Base-by-base conservation (phyloP, 2,888 invertebrate species). In the Cremastinae sp. region DNA sequence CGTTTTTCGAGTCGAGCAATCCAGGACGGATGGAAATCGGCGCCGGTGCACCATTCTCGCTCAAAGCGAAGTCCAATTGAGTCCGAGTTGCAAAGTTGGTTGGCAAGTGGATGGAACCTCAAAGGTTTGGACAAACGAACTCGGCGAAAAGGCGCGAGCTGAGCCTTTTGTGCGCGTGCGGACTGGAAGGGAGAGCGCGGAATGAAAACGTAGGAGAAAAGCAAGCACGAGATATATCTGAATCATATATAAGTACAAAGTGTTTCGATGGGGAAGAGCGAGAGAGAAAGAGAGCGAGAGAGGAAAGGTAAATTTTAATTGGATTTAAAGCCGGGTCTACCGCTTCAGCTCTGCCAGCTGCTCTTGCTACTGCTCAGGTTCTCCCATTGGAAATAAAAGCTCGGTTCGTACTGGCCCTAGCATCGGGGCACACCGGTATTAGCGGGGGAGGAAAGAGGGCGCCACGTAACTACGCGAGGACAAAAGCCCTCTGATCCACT, bases 261-360 rank as follows among this genome's bases (percentile, higher is more conserved):
- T 0, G 12, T n/a, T 39, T 8, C 16, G 1, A 12, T 9, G 9
- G 9, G 9, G 0, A 18, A 20, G 49, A 49, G 49, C 4, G 39
- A n/a, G 9, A 55, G 39, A 59, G 69, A 47, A 39, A 22, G 35
- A 16, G 51, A 59, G 58, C 59, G 39, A 22, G 47, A 47, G 35
- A 73, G 66, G 53, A 70, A 74, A 74, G 74, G 74, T 45, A 71
- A 66, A 76, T 76, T 76, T 76, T 76, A 76, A 76, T 76, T 76
- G 76, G 76, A 76, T 76, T 76, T 76, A 76, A 76, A 76, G 76
- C 76, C 76, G 73, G 76, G 68, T 76, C 59, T 72, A 58, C 68
- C 58, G 58, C 59, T 47, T 61, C 28, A 22, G 16, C 47, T 8
- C 28, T 28, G 45, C 45, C 56, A 39, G 56, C 72, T 65, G 56